phyloP scores from a whole-genome alignment of 92 coral and sea anemone genomes.

The Siderastrea siderea region DNA sequence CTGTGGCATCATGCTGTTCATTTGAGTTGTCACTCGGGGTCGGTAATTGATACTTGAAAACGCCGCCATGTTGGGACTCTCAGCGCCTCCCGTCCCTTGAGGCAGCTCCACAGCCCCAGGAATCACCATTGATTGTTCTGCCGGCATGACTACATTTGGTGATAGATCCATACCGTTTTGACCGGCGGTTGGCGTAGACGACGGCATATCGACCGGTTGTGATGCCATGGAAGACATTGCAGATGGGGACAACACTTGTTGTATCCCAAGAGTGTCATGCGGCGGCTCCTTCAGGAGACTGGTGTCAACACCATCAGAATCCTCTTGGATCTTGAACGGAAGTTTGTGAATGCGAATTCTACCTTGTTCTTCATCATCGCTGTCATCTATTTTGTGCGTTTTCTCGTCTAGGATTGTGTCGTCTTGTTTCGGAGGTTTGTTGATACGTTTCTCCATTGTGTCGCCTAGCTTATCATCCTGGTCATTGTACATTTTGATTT shows the following conservation, averaged over 20 bases:
- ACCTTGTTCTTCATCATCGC: neutral
- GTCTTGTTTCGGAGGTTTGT: conserved; percentile 5
- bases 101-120: conserved; percentile 15
- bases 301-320: conserved; percentile 18
- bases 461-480: conserved; percentile 38
- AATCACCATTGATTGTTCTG: conserved; percentile 13
- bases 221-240: conserved; percentile 12
- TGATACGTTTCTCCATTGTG: conserved; percentile 11
- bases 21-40: conserved; percentile 12
- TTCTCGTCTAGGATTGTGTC: neutral
- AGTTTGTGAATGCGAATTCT: conserved; percentile 30
- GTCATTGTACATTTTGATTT: conserved; percentile 34
- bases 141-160: conserved; percentile 36
- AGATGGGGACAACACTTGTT: neutral
- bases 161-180: conserved; percentile 39
- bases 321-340: conserved; percentile 45
- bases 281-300: neutral
- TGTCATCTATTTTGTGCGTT: neutral
- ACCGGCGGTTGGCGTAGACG: neutral
- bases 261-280: conserved; percentile 12
- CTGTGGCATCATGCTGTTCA: conserved; percentile 32
- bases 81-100: neutral
- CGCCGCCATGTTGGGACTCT: conserved; percentile 12
- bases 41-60: conserved; percentile 2
- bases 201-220: neutral